phyloP scores from a whole-genome alignment of 30 jellyfish, hydroid and myxozoan genomes.

The Aurelia coerulea region DNA sequence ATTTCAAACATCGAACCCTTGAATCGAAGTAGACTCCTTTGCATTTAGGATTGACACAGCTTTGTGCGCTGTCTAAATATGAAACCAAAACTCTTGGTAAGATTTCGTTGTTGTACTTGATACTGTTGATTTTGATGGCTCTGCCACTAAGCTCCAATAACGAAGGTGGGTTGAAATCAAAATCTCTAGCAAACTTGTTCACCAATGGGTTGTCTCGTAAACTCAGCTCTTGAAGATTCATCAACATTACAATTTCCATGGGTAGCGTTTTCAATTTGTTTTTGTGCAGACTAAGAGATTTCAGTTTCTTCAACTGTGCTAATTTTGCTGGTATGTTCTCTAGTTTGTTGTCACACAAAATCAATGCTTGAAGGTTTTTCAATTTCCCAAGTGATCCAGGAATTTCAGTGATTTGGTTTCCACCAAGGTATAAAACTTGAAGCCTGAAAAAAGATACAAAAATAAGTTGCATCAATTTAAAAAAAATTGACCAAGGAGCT shows the following conservation, averaged over 20 bases:
- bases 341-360: conserved; percentile 92
- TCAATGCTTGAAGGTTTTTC: conserved; percentile 76
- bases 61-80: conserved; percentile 91
- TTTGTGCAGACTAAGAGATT: conserved; percentile 92
- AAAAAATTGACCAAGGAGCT: background rate
- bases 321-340: conserved; percentile 84
- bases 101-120: conserved; percentile 34
- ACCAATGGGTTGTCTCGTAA: conserved; percentile 97
- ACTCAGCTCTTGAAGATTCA: conserved; percentile 89
- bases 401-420: conserved; percentile 61
- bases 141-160: conserved; percentile 96
- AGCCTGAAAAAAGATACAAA: conserved; percentile 55
- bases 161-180: conserved; percentile 97
- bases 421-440: conserved; percentile 96
- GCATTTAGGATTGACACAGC: conserved; percentile 98
- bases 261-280: conserved; percentile 89
- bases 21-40: conserved; percentile 99
- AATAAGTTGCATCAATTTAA: background rate
- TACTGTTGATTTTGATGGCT: conserved; percentile 59
- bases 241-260: conserved; percentile 88
- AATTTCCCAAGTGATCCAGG: conserved; percentile 75
- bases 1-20: conserved; percentile 89
- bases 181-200: conserved; percentile 84
- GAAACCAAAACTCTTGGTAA: conserved; percentile 74
- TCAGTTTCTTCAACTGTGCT: conserved; percentile 87